These are phyloP conservation scores for Montipora foliosa DNA, from an alignment of 64 coral and sea anemone genomes.

Conservation along the genomic window DNA sequence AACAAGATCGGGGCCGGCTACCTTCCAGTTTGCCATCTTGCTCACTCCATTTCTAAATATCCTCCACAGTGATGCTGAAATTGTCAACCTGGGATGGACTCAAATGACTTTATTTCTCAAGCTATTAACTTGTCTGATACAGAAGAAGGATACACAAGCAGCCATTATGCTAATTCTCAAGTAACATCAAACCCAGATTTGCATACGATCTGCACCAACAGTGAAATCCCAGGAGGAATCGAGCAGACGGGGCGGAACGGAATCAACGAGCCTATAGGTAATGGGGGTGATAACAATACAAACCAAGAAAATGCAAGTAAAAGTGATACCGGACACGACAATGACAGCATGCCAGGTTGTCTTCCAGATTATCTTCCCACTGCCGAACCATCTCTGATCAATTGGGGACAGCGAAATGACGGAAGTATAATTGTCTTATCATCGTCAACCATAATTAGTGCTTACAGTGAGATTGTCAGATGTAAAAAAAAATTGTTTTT, in stretches of 20 bases:
- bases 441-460: slow-evolving; percentile 39
- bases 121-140: slow-evolving; percentile 3
- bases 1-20: too few relatives aligned
- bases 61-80: too few relatives aligned
- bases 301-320: neutral
- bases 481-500: neutral
- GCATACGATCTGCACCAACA: slow-evolving; percentile 14
- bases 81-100: too few relatives aligned
- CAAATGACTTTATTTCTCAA: too few relatives aligned
- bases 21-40: too few relatives aligned
- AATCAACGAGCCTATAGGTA: neutral
- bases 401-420: slow-evolving; percentile 40
- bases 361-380: slow-evolving; percentile 27
- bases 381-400: slow-evolving; percentile 20
- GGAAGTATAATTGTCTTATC: slow-evolving; percentile 38
- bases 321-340: neutral
- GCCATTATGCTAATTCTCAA: slow-evolving; percentile 35
- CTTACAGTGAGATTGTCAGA: slow-evolving; percentile 38
- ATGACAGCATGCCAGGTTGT: slow-evolving; percentile 3
- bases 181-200: slow-evolving; percentile 23
- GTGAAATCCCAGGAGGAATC: slow-evolving; percentile 41
- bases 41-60: too few relatives aligned
- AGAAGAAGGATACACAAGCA: neutral
- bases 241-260: neutral
- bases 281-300: neutral